Base-by-base conservation (phyloP, 2,113 vertebrate genomes). In the Leptobrachium leishanense region DNA sequence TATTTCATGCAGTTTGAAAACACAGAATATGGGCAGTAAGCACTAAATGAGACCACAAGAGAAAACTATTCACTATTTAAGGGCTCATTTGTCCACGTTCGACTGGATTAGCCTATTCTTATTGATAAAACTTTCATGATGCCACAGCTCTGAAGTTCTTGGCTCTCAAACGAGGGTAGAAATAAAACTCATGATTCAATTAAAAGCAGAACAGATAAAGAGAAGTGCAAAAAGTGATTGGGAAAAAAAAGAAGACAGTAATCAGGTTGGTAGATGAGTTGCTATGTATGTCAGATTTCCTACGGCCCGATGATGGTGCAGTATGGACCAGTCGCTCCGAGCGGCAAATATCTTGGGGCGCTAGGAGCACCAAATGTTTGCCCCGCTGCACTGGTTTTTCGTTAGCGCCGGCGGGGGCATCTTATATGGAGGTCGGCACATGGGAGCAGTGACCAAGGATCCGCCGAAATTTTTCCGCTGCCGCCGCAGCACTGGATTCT, bases 111-210 rank as follows among this genome's bases (percentile, higher is more conserved):
- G 77, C 63, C 70, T 80, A 80, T 80, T 80, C 77, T 74, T 80
- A 80, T 80, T 80, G 77, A 80, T 80, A 80, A 80, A 80, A 80
- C 71, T 80, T 80, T 80, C 71, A 80, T 80, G 77, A 80, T 74
- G 31, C 50, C 41, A 67, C 71, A 10, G 70, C 77, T 73, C 70
- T 80, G 77, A 80, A 80, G 77, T 80, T 80, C 71, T 80, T 80
- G 71, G 53, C 77, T 74, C 57, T 69, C 71, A 80, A 46, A 78
- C 70, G 68, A 46, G 7, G 71, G 72, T 42, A 62, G 72, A 68
- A 43, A 77, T 77, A 75, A 57, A 55, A 75, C 44, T 55, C 4
- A 39, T 63, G 71, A 66, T 65, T 39, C 67, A 65, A 72, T 72
- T 79, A 72, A 68, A 31, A 46, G 11, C 6, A 75, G 31, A 59